Conservation (phyloP, 2,888 invertebrate genomes). For the Clunio marinus region DNA sequence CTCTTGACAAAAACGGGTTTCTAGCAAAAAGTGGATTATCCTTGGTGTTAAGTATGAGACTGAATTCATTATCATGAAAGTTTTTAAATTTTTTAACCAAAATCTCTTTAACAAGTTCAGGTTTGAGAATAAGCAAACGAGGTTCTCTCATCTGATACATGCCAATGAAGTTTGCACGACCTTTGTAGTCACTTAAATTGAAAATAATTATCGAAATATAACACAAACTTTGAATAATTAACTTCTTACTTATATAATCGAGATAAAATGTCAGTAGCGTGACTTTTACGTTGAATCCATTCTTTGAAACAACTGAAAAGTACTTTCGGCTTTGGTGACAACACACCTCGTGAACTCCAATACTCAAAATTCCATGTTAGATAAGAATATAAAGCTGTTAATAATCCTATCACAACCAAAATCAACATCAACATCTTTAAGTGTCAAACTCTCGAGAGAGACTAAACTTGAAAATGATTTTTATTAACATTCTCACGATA, state of each 20-base stretch:
- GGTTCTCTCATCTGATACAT: constrained; percentile 48
- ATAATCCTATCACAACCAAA: constrained; percentile 34
- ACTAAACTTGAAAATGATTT: no score
- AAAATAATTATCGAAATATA: neutral
- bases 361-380: constrained; percentile 47
- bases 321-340: constrained; percentile 47
- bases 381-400: constrained; percentile 43
- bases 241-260: constrained; percentile 49
- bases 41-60: constrained; percentile 1
- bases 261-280: constrained; percentile 46
- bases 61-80: constrained; percentile 45
- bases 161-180: constrained; percentile 48
- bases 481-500: no score
- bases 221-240: neutral
- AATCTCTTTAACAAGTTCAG: constrained; percentile 48
- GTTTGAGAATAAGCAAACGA: constrained; percentile 47
- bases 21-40: constrained; percentile 43
- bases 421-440: no score
- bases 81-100: constrained; percentile 50
- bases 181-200: constrained; percentile 44
- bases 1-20: constrained; percentile 45
- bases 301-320: constrained; percentile 48
- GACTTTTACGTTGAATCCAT: constrained; percentile 44
- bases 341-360: constrained; percentile 49
- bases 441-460: no score